Base-by-base conservation (phyloP, 1,140 invertebrate species). In the Aphelinus certus region DNA sequence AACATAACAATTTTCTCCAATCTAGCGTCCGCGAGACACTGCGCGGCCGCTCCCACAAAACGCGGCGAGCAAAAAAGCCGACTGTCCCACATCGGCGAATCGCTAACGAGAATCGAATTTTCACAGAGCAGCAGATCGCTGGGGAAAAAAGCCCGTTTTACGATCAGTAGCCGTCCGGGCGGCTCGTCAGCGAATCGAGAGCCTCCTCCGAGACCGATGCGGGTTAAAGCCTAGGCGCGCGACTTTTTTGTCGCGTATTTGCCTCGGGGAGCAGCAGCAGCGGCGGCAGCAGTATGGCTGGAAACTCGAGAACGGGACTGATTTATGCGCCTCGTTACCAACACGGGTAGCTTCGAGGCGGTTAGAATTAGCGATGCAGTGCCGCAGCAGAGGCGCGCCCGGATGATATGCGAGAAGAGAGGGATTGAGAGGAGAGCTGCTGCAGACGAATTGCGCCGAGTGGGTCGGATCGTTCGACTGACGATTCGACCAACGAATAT, bases 311-410 rank as follows among this genome's bases (percentile, higher is more conserved):
- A 77, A 70, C 68, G 76, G 61, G 66, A 61, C 70, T 78, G 77
- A 78, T 78, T 78, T 78, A 75, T 71, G 70, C 67, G 53, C 56
- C 70, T 78, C 77, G 77, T 76, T 78, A 76, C 71, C 58, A 78
- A 72, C 75, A 77, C 71, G 68, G 64, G 75, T 68, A 53, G 51
- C 57, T 72, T 58, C 62, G 58, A n/a, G 68, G 73, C 65, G 76
- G 73, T 64, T 70, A 73, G 74, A 71, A 73, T 71, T 78, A 79
- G 76, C 76, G 47, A 79, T 70, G 75, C 79, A 75, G 26, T 26
- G 51, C 2, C 7, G 55, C 63, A n/a, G 42, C 45, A 55, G 49
- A 53, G 51, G 51, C 9, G 51, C 51, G 51, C 51, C 51, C 4
- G 51, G 51, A 53, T 53, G 51, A 53, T 53, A 9, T 53, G 26